Percentiles rank a stretch among this genome's conserved stretches.
phyloP scores from a whole-genome alignment of 2,888 invertebrate genomes.

The Rhopalosiphum nymphaeae region DNA sequence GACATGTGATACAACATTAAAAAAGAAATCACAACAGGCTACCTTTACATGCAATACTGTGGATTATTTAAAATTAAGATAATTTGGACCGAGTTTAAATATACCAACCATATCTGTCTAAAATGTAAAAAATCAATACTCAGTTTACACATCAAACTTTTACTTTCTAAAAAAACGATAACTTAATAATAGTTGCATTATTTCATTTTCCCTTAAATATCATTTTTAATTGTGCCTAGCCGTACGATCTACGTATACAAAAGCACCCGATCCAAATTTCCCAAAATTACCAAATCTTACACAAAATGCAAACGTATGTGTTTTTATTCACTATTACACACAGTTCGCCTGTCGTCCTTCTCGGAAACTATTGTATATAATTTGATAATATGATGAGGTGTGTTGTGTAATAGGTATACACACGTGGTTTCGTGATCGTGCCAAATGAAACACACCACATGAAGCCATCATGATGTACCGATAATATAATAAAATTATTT shows the following conservation, averaged over 20 bases:
- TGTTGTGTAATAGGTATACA: background rate
- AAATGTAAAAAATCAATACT: background rate
- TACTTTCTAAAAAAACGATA: background rate
- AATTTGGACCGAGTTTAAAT: too few relatives aligned
- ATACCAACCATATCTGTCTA: background rate
- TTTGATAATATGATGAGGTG: background rate
- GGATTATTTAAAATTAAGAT: too few relatives aligned
- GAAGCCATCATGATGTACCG: background rate
- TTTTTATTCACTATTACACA: background rate
- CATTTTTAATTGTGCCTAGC: too few relatives aligned
- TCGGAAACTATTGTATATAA: background rate
- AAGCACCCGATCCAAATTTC: too few relatives aligned
- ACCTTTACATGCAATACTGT: too few relatives aligned
- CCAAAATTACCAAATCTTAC: background rate
- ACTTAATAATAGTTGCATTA: background rate
- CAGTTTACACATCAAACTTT: background rate
- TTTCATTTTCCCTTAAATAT: background rate
- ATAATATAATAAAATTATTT: background rate
- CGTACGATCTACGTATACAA: too few relatives aligned
- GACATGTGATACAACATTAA: too few relatives aligned
- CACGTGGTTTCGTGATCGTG: background rate
- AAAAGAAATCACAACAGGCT: too few relatives aligned
- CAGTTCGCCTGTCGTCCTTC: background rate
- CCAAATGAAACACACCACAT: background rate
- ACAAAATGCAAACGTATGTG: background rate